These are phyloP conservation scores for Halichoeres trimaculatus DNA, from an alignment of 2,113 vertebrate genomes.

Conservation along the genomic window DNA sequence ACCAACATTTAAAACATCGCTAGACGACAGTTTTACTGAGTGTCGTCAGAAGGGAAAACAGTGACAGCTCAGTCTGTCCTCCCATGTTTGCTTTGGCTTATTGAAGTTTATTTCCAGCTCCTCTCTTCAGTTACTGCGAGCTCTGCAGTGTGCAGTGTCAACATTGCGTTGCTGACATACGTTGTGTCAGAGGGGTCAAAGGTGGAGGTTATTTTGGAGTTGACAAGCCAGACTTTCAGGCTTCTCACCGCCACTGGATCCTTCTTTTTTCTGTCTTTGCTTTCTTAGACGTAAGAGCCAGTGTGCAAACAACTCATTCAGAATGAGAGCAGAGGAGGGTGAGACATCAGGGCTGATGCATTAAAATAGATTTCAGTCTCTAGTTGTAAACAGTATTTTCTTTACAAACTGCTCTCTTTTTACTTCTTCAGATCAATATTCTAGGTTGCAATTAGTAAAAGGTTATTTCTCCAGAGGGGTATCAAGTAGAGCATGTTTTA, in stretches of 20 bases:
- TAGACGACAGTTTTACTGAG: neutral
- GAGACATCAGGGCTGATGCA: too few species aligned
- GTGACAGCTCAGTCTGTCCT: neutral
- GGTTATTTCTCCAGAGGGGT: too few species aligned
- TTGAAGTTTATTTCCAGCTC: neutral
- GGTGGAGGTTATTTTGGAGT: neutral
- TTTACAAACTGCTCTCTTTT: too few species aligned
- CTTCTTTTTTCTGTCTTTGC: neutral
- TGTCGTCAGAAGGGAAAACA: neutral
- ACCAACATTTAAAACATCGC: neutral
- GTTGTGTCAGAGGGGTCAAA: neutral
- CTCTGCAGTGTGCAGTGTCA: neutral
- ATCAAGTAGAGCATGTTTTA: too few species aligned
- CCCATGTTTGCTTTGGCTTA: neutral
- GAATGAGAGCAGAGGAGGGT: neutral
- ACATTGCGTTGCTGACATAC: neutral
- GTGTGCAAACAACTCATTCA: neutral
- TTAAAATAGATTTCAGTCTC: too few species aligned
- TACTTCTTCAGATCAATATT: too few species aligned
- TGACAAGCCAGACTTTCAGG: neutral
- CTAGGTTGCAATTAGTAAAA: too few species aligned
- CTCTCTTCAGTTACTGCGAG: neutral
- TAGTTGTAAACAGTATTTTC: too few species aligned
- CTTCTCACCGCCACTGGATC: too few species aligned
- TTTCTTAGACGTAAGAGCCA: neutral